phyloP scores from a whole-genome alignment of 2,888 invertebrate species.

The Ochlodes sylvanus region DNA sequence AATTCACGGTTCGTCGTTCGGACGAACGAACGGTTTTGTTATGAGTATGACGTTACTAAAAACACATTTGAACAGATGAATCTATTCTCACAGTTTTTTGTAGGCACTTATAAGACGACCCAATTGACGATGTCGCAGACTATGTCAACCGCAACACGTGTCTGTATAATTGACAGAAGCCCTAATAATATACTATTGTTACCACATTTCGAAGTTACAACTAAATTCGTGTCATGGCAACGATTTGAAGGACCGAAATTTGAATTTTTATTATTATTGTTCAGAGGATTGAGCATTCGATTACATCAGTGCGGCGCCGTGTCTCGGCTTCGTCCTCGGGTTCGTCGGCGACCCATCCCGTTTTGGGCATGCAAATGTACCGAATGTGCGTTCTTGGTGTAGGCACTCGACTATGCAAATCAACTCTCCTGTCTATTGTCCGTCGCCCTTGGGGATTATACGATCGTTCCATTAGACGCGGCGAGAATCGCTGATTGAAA shows the following conservation, averaged over 20 bases:
- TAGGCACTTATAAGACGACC: slow-evolving; percentile 42
- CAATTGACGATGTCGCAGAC: slow-evolving; percentile 50
- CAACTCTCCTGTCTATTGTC: slow-evolving; percentile 77
- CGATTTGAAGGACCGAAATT: slow-evolving; percentile 67
- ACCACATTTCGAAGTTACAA: slow-evolving; percentile 53
- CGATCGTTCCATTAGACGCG: slow-evolving; percentile 65
- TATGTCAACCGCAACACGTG: slow-evolving; percentile 72
- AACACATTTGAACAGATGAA: slow-evolving; percentile 44
- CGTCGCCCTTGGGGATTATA: slow-evolving; percentile 76
- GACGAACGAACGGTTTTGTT: slow-evolving; percentile 39
- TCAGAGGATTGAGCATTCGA: slow-evolving; percentile 57
- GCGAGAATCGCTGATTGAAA: slow-evolving; percentile 68
- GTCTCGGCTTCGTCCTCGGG: slow-evolving; percentile 59
- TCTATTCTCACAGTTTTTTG: slow-evolving; percentile 60
- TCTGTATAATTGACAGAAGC: slow-evolving; percentile 50
- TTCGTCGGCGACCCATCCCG: slow-evolving; percentile 54
- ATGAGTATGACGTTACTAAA: slow-evolving; percentile 48
- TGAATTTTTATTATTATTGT: slow-evolving; percentile 73
- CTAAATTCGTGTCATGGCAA: slow-evolving; percentile 65
- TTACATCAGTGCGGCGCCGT: slow-evolving; percentile 74
- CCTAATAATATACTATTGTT: slow-evolving; percentile 36
- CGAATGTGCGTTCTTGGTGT: slow-evolving; percentile 65
- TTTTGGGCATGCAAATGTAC: slow-evolving; percentile 79
- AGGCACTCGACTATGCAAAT: slow-evolving; percentile 70
- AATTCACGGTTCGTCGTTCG: slow-evolving; percentile 43